These are phyloP conservation scores for Psittacula cyanocephala DNA, from an alignment of 2,113 vertebrate species.

Conservation along the genomic window DNA sequence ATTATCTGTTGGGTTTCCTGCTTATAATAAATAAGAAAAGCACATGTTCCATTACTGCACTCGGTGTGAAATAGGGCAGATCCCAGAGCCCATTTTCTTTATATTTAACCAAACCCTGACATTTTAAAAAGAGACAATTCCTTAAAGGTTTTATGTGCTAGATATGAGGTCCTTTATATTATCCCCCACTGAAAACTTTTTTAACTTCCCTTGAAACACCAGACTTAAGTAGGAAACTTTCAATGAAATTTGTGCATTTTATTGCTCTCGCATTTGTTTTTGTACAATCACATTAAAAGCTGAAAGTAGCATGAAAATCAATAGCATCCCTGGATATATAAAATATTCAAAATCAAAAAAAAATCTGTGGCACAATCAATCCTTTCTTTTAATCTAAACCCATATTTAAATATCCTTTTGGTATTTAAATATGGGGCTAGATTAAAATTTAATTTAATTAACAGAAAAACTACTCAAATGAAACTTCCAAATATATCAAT, in stretches of 20 bases:
- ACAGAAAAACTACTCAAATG: background rate
- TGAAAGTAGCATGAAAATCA: background rate
- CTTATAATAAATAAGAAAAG: background rate
- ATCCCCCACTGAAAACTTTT: background rate
- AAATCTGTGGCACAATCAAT: background rate
- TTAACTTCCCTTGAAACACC: background rate
- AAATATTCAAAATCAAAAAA: background rate
- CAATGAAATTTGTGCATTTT: background rate
- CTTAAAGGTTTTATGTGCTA: background rate
- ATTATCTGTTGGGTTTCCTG: constrained; percentile 1
- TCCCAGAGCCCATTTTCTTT: background rate
- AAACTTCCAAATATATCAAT: background rate
- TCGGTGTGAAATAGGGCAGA: background rate
- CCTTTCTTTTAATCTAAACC: background rate
- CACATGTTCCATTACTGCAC: background rate
- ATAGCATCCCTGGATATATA: background rate
- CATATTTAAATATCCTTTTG: background rate
- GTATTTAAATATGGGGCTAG: background rate
- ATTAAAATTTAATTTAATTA: background rate
- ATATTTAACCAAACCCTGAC: background rate
- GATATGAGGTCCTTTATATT: background rate
- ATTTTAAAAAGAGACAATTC: background rate
- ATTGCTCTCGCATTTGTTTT: background rate
- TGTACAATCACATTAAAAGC: background rate
- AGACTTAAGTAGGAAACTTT: background rate